phyloP scores from a whole-genome alignment of 2,888 invertebrate species.

The Agrochola macilenta region DNA sequence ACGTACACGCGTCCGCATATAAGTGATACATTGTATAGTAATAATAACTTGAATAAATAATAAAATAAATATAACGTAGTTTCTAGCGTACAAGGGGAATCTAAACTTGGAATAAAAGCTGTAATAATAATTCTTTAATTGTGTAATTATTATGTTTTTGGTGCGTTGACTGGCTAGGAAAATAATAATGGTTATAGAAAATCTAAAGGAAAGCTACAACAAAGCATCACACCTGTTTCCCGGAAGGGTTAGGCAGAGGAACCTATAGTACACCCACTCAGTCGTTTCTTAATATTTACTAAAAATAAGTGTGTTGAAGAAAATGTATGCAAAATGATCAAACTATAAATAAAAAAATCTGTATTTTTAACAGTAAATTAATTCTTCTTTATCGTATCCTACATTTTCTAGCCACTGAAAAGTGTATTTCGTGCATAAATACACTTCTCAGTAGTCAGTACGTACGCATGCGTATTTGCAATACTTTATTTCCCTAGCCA shows the following conservation, averaged over 20 bases:
- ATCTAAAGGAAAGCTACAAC: neutral
- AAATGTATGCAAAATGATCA: neutral
- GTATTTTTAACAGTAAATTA: neutral
- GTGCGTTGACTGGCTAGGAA: neutral
- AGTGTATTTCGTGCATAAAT: neutral
- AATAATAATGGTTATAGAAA: neutral
- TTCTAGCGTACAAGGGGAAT: slow-evolving; percentile 17
- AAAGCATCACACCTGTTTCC: too few relatives aligned
- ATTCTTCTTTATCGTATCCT: neutral
- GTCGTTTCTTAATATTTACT: neutral
- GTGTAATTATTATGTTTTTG: neutral
- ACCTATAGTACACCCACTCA: too few relatives aligned
- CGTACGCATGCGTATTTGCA: neutral
- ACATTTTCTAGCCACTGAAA: neutral
- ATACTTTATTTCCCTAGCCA: slow-evolving; percentile 2
- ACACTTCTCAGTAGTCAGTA: neutral
- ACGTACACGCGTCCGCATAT: slow-evolving; percentile 32
- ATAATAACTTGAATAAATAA: slow-evolving; percentile 35
- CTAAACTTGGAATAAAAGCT: slow-evolving; percentile 1
- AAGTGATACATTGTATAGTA: slow-evolving; percentile 50
- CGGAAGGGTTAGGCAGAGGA: too few relatives aligned
- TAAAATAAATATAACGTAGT: slow-evolving; percentile 23
- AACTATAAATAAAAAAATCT: neutral
- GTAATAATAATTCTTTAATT: slow-evolving; percentile 7
- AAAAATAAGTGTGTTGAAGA: neutral